A percentile compares a stretch with the other conserved stretches of the same genome.
These are phyloP conservation scores for Drosophila biarmipes DNA, from an alignment of 1,140 invertebrate species.

Conservation along the genomic window DNA sequence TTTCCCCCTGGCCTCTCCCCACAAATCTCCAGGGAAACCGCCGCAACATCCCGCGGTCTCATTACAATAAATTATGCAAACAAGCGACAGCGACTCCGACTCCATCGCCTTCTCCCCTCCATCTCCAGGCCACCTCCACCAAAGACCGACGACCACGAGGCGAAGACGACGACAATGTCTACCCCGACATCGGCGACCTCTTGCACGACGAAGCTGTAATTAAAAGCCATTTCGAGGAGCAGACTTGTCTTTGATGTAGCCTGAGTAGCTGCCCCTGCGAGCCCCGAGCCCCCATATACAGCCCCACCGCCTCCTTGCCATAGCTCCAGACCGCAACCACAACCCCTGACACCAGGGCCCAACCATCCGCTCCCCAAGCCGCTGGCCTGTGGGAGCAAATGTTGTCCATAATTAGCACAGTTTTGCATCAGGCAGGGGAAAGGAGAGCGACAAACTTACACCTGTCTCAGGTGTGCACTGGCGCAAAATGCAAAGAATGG, in stretches of 20 bases:
- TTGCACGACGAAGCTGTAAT: slow-evolving; percentile 56
- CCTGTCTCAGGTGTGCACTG: slow-evolving; percentile 39
- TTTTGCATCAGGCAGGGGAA: slow-evolving; percentile 55
- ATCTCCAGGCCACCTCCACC: slow-evolving; percentile 4
- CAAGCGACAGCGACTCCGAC: slow-evolving; percentile 35
- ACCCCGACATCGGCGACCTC: slow-evolving; percentile 45
- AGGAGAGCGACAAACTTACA: slow-evolving; percentile 46
- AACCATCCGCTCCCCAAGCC: slow-evolving; percentile 29
- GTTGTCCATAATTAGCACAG: slow-evolving; percentile 72
- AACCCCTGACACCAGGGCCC: slow-evolving; percentile 32
- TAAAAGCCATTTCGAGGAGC: slow-evolving; percentile 66
- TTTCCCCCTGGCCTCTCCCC: background rate
- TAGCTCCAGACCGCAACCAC: slow-evolving; percentile 25
- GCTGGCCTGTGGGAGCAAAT: slow-evolving; percentile 53
- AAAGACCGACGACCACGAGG: slow-evolving; percentile 17
- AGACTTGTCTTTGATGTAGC: slow-evolving; percentile 65
- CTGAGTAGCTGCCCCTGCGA: slow-evolving; percentile 7
- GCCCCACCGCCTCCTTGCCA: slow-evolving; percentile 1
- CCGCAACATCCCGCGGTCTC: slow-evolving; percentile 56
- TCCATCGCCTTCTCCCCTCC: slow-evolving; percentile 5
- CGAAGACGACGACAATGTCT: slow-evolving; percentile 42
- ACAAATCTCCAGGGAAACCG: slow-evolving; percentile 9
- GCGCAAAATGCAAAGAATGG: background rate
- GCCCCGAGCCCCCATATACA: background rate
- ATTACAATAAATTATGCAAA: slow-evolving; percentile 81